Conservation (phyloP, 2,888 invertebrate genomes). For the Apamea monoglypha region DNA sequence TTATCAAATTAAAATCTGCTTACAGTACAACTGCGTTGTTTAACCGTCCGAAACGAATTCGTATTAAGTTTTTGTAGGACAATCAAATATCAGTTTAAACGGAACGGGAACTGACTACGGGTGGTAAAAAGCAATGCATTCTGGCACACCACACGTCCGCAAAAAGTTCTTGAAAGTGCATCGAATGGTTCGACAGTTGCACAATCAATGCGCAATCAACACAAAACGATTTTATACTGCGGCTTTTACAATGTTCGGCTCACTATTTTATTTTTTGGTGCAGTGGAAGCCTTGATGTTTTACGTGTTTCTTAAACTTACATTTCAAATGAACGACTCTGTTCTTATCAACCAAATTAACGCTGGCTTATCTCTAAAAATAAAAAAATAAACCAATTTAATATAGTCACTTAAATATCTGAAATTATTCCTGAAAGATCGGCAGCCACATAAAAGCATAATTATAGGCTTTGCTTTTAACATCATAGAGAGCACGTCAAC, state of each 20-base stretch:
- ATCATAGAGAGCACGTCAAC: constrained; percentile 1
- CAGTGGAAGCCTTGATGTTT: not conserved
- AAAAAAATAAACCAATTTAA: not conserved
- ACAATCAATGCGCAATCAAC: constrained; percentile 68
- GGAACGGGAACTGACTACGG: constrained; percentile 58
- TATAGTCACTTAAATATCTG: not conserved
- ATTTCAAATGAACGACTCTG: not conserved
- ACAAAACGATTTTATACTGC: constrained; percentile 60
- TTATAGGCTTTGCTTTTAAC: not conserved
- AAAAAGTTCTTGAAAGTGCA: constrained; percentile 65
- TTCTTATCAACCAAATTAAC: not conserved
- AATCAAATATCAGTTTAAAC: constrained; percentile 69
- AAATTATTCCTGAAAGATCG: not conserved
- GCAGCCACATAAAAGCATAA: not conserved
- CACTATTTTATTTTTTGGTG: constrained; percentile 24
- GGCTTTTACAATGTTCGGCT: constrained; percentile 42
- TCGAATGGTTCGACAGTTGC: constrained; percentile 65
- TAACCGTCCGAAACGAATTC: constrained; percentile 24
- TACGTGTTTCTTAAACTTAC: constrained; percentile 1
- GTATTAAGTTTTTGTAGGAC: constrained; percentile 54
- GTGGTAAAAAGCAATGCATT: constrained; percentile 66
- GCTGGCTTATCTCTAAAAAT: not conserved
- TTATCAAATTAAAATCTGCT: not conserved
- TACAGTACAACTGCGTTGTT: constrained; percentile 5
- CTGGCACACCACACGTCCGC: constrained; percentile 55